Evolutionary conservation across 37 sponge, comb jelly and placozoan genomes (phyloP).

Genomic region (Cladorhizidae sp.): DNA sequence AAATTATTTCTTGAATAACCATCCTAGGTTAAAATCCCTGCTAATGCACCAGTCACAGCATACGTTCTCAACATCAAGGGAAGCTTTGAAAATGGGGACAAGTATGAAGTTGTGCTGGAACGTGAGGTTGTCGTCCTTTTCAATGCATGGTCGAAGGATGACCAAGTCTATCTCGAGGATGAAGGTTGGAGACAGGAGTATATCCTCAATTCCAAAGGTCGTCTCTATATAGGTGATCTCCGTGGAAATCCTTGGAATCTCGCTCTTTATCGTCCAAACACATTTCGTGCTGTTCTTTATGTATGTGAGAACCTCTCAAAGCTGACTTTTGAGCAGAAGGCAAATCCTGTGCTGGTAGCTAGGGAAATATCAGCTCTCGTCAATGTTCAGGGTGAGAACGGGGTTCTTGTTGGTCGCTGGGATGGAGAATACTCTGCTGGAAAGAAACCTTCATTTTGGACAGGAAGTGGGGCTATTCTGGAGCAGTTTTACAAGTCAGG

Average conservation of each 20-base stretch:
- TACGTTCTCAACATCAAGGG: slow-evolving; percentile 38
- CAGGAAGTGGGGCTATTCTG: slow-evolving; percentile 54
- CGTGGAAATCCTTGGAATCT: slow-evolving; percentile 67
- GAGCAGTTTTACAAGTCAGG: slow-evolving; percentile 40
- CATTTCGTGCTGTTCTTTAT: slow-evolving; percentile 35
- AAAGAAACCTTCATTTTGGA: slow-evolving; percentile 48
- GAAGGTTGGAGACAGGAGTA: slow-evolving; percentile 54
- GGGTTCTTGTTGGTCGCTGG: slow-evolving; percentile 61
- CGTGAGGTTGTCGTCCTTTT: slow-evolving; percentile 44
- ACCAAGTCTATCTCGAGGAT: slow-evolving; percentile 57
- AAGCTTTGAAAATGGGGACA: not conserved
- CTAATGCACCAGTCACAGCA: slow-evolving; percentile 35
- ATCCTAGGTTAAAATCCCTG: slow-evolving; percentile 34
- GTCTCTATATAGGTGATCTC: slow-evolving; percentile 41
- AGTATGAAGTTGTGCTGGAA: slow-evolving; percentile 16
- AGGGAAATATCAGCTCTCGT: slow-evolving; percentile 55
- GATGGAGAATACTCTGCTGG: slow-evolving; percentile 56
- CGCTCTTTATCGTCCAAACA: slow-evolving; percentile 46
- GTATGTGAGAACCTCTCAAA: slow-evolving; percentile 26
- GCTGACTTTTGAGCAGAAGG: slow-evolving; percentile 50
- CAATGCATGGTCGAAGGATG: slow-evolving; percentile 73
- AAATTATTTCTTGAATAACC: too few relatives aligned
- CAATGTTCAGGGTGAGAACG: slow-evolving; percentile 41
- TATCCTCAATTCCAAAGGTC: slow-evolving; percentile 45
- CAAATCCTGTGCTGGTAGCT: slow-evolving; percentile 35